Evolutionary conservation across 1,140 invertebrate species (phyloP).

Genomic region (Panagrolaimus sp.): DNA sequence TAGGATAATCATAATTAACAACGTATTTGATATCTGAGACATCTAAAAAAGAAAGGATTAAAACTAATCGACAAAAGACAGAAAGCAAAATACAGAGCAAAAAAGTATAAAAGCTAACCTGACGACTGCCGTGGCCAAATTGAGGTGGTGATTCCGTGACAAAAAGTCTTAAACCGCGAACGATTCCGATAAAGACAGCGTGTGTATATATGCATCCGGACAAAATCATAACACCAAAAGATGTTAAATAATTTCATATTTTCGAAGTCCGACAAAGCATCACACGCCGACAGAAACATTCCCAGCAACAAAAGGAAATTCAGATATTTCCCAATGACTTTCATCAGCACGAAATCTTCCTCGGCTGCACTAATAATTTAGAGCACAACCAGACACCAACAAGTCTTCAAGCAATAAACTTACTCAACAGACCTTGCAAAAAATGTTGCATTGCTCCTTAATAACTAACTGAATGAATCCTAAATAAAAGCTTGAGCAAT

Average conservation of each 20-base stretch:
- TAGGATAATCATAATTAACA: constrained; percentile 98
- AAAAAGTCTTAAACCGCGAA: constrained; percentile 13
- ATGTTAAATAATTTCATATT: background rate
- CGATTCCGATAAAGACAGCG: constrained; percentile 9
- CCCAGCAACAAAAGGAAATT: background rate
- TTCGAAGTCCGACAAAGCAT: background rate
- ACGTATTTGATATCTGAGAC: constrained; percentile 99
- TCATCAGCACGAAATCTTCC: constrained; percentile 8
- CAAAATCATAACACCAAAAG: background rate
- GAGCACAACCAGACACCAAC: constrained; percentile 7
- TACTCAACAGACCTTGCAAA: too few species aligned
- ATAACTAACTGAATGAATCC: too few species aligned
- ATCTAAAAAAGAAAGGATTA: constrained; percentile 68
- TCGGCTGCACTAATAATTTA: background rate
- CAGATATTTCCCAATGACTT: background rate
- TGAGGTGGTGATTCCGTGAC: constrained; percentile 19
- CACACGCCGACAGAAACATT: constrained; percentile 17
- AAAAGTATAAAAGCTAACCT: constrained; percentile 20
- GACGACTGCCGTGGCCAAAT: constrained; percentile 21
- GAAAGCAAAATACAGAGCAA: constrained; percentile 11
- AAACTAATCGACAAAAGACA: background rate
- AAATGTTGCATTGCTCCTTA: too few species aligned
- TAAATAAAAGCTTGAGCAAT: too few species aligned
- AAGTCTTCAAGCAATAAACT: background rate
- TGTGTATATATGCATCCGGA: background rate